A percentile compares a stretch with the other conserved stretches of the same genome.
Conservation (phyloP, 2,888 invertebrate genomes). For the Pammene fasciana region DNA sequence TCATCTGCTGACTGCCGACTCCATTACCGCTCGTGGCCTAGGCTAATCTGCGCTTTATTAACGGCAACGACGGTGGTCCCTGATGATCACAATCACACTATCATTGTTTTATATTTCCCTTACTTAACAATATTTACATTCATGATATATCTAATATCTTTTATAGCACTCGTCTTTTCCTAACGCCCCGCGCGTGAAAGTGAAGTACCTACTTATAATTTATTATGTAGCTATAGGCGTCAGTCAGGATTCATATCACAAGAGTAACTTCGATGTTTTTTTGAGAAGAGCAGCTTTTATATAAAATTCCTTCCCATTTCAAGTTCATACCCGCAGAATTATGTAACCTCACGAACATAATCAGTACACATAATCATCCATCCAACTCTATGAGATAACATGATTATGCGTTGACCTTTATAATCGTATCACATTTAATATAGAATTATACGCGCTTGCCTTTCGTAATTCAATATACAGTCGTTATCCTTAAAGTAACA, state of each 20-base stretch:
- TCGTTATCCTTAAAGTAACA: slow-evolving; percentile 66
- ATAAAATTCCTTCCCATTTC: not conserved
- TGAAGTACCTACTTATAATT: no score
- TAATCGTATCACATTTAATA: slow-evolving; percentile 63
- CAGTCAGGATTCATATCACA: no score
- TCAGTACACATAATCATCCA: not conserved
- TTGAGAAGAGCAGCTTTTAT: not conserved
- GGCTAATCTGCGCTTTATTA: slow-evolving; percentile 77
- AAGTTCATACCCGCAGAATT: not conserved
- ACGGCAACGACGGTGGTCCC: slow-evolving; percentile 68
- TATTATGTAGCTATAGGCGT: no score
- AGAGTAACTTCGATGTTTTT: no score
- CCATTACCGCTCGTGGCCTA: slow-evolving; percentile 72
- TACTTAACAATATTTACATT: slow-evolving; percentile 21
- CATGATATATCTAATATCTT: not conserved
- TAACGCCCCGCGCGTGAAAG: no score
- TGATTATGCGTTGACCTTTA: slow-evolving; percentile 61
- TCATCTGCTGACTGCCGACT: slow-evolving; percentile 72
- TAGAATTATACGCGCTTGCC: slow-evolving; percentile 62
- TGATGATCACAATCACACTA: slow-evolving; percentile 48
- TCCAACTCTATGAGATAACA: slow-evolving; percentile 49
- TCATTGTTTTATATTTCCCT: slow-evolving; percentile 45
- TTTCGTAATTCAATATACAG: slow-evolving; percentile 69
- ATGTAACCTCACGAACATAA: slow-evolving; percentile 1
- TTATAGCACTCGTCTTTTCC: not conserved